phyloP scores from a whole-genome alignment of 2,113 vertebrate species.

The Petaurus breviceps region DNA sequence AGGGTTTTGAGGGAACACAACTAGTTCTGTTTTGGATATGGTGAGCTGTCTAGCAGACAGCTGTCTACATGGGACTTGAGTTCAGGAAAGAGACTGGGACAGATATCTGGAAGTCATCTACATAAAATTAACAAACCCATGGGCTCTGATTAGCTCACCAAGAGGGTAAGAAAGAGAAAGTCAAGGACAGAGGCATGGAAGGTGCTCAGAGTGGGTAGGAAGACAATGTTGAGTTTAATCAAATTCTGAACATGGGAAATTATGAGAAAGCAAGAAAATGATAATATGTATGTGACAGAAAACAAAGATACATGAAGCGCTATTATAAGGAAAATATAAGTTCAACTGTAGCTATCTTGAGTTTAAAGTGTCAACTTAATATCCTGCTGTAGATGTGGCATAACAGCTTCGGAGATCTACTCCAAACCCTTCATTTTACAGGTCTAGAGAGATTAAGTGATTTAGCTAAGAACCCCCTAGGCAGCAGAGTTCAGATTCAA shows the following conservation, averaged over 20 bases:
- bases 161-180: background rate
- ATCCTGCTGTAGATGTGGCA: too few species aligned
- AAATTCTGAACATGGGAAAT: background rate
- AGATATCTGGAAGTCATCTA: background rate
- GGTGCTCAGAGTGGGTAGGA: background rate
- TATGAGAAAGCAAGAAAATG: background rate
- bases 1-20: too few species aligned
- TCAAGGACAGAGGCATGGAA: background rate
- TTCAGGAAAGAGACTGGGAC: background rate
- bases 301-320: background rate
- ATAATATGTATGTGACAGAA: background rate
- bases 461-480: background rate
- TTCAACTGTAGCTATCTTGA: background rate
- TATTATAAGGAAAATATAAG: too few species aligned
- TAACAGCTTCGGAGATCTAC: background rate
- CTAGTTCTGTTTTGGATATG: too few species aligned
- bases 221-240: background rate
- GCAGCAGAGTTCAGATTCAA: background rate
- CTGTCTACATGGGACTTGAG: too few species aligned
- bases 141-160: background rate
- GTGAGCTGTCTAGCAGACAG: too few species aligned
- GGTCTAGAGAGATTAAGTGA: too few species aligned
- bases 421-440: background rate
- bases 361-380: background rate
- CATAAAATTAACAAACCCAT: background rate